phyloP scores from a whole-genome alignment of 1,140 invertebrate species.

The Ostrea denselamellosa region DNA sequence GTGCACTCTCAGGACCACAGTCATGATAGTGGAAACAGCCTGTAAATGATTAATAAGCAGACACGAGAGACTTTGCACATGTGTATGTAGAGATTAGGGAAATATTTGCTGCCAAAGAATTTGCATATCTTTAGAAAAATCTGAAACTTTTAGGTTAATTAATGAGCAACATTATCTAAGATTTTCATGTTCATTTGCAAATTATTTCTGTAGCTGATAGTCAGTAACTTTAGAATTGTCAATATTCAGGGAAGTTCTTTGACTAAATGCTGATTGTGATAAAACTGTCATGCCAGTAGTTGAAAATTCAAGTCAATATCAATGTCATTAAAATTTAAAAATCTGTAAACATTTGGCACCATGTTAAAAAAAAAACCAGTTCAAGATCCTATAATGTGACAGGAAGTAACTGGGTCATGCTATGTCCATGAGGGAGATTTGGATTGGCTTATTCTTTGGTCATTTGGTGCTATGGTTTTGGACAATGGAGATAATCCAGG shows the following conservation, averaged over 20 bases:
- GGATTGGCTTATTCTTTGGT: neutral
- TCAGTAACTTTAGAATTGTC: too few species aligned
- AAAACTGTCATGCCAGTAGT: neutral
- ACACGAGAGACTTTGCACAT: neutral
- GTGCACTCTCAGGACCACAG: too few species aligned
- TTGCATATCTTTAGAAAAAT: neutral
- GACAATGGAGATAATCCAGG: slow-evolving; percentile 5
- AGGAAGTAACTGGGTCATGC: neutral
- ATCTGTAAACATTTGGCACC: neutral
- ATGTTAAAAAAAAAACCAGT: neutral
- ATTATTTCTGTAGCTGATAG: neutral
- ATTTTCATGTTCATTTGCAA: neutral
- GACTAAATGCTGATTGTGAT: neutral
- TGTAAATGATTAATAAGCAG: neutral
- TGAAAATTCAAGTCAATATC: neutral
- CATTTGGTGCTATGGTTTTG: slow-evolving; percentile 5
- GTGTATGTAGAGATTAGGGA: neutral
- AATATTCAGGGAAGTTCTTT: neutral
- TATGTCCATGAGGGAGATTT: neutral
- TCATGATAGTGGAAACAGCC: too few species aligned
- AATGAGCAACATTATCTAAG: neutral
- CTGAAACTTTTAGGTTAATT: neutral
- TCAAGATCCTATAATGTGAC: neutral
- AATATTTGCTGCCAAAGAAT: slow-evolving; percentile 14
- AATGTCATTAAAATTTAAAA: neutral